phyloP scores from a whole-genome alignment of 2,113 vertebrate species.

The Pterocles burchelli region DNA sequence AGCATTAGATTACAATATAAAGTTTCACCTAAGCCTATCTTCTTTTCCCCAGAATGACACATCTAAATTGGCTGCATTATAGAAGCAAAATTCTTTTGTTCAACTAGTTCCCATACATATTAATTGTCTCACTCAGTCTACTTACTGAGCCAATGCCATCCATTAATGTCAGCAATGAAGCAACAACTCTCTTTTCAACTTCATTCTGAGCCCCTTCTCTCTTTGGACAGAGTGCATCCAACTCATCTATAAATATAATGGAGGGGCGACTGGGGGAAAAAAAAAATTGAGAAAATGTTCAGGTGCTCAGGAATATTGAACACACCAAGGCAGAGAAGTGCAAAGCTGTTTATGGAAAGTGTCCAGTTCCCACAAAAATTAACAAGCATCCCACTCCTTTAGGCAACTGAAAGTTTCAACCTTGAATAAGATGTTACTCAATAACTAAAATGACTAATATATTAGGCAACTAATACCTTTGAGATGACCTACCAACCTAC shows the following conservation, averaged over 20 bases:
- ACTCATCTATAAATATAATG: slow-evolving; percentile 96
- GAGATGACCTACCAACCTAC: not conserved
- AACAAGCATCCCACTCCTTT: not conserved
- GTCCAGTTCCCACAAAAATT: not conserved
- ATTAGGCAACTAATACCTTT: not conserved
- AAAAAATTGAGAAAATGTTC: not conserved
- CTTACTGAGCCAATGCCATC: slow-evolving; percentile 95
- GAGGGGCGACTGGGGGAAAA: slow-evolving; percentile 80
- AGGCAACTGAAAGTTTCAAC: not conserved
- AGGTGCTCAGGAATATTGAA: not conserved
- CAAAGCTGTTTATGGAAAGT: not conserved
- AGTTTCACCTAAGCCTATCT: not conserved
- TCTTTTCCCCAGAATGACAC: not conserved
- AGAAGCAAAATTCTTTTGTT: not conserved
- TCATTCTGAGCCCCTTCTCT: slow-evolving; percentile 94
- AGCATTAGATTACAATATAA: not conserved
- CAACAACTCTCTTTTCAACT: slow-evolving; percentile 94
- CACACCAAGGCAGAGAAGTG: not conserved
- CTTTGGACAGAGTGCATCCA: slow-evolving; percentile 94
- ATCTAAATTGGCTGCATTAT: not conserved
- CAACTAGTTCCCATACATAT: not conserved
- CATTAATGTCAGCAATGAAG: slow-evolving; percentile 94
- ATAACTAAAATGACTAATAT: not conserved
- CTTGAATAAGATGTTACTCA: not conserved
- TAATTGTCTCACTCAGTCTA: not conserved